Conservation (phyloP, 2,797 vertebrate genomes). For the Sebastes hubbsi region DNA sequence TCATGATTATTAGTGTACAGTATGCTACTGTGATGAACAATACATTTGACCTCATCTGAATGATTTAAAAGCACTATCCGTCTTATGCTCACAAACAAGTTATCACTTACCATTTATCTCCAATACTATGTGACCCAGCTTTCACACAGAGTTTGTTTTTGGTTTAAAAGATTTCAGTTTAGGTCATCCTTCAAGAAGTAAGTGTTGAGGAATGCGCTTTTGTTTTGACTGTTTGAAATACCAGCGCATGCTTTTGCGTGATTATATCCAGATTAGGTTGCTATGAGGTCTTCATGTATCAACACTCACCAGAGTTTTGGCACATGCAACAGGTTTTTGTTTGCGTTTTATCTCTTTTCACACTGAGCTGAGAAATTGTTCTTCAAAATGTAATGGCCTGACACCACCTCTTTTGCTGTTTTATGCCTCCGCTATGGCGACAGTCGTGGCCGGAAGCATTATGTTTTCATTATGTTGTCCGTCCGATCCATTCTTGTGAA, state of each 20-base stretch:
- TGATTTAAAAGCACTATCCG: not conserved
- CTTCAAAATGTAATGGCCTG: not conserved
- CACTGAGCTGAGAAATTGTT: not conserved
- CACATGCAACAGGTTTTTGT: not conserved
- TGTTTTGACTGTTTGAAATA: constrained; percentile 55
- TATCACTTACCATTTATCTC: not conserved
- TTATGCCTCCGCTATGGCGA: not conserved
- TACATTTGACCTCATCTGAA: not conserved
- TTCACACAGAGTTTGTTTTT: constrained; percentile 47
- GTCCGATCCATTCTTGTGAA: too few relatives aligned
- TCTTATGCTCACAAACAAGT: not conserved
- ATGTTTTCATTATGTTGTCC: too few relatives aligned
- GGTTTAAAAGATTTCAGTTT: constrained; percentile 39
- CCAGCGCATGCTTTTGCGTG: constrained; percentile 22
- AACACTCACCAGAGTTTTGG: constrained; percentile 41
- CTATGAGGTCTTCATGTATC: constrained; percentile 27
- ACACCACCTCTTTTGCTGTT: not conserved
- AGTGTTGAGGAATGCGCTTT: constrained; percentile 69
- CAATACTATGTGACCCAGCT: constrained; percentile 14
- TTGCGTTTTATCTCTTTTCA: constrained; percentile 10
- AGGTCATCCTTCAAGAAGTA: constrained; percentile 60
- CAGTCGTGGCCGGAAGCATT: too few relatives aligned
- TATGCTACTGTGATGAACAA: not conserved
- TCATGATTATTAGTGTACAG: not conserved
- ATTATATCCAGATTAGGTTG: constrained; percentile 54